phyloP scores from a whole-genome alignment of 2,888 invertebrate genomes.

The Mesorhabditis sp. region DNA sequence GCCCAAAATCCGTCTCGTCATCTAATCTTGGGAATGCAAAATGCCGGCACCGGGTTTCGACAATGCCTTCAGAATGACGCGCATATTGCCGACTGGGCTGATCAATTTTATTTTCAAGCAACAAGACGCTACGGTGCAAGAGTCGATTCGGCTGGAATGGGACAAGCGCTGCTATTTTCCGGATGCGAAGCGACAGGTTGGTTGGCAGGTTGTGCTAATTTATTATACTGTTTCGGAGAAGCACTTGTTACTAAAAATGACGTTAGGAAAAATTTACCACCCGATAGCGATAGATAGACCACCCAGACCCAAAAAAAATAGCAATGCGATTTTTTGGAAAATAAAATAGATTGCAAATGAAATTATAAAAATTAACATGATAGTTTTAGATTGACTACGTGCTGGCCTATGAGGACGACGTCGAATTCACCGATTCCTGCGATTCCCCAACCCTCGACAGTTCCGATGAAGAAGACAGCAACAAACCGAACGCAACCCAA shows the following conservation, averaged over 20 bases:
- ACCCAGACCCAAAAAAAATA: too few relatives aligned
- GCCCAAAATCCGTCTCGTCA: too few relatives aligned
- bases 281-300: too few relatives aligned
- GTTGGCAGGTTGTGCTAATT: neutral
- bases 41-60: too few relatives aligned
- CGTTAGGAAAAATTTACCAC: too few relatives aligned
- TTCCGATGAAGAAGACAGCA: neutral
- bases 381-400: conserved; percentile 26
- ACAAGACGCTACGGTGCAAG: neutral
- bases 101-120: conserved; percentile 1
- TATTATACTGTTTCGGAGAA: too few relatives aligned
- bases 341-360: neutral
- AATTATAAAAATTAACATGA: neutral
- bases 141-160: conserved; percentile 17
- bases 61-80: neutral
- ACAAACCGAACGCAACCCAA: neutral
- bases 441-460: neutral
- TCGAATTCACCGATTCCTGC: neutral
- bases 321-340: conserved; percentile 3
- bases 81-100: neutral
- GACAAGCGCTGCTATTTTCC: conserved; percentile 22
- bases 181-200: conserved; percentile 18
- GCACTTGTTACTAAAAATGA: too few relatives aligned
- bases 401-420: conserved; percentile 26
- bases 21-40: too few relatives aligned